Base-by-base conservation (phyloP, 1,140 invertebrate genomes). In the Pantala flavescens region DNA sequence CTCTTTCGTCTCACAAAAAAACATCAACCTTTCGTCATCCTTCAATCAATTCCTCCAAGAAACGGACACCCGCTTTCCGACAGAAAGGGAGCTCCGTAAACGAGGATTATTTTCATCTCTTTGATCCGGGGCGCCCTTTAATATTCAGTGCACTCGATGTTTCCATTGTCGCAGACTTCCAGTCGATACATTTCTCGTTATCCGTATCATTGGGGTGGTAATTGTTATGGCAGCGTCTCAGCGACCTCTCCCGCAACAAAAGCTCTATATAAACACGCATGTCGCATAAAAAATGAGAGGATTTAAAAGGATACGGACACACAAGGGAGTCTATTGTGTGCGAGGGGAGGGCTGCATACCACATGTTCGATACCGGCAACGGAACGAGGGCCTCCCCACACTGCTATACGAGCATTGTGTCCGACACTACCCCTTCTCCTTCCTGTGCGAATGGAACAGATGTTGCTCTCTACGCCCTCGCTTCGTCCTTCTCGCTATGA, bases 371-470 rank as follows among this genome's bases (percentile, higher is more conserved):
- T 63, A 63, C 49, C 49, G 49, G n/a, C 49, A 7, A 1, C 16
- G 49, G 49, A 21, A 63, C 14, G 16, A 63, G 12, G 5, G 49
- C n/a, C 49, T 14, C 49, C 49, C 49, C 49, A 16, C 49, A 19
- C 49, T 63, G 3, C n/a, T 21, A 63, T 21, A 3, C 49, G 49
- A 21, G 3, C 49, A 63, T 63, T 63, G 49, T 63, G 49, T 63
- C 49, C 14, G 49, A 63, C 49, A 21, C 49, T 19, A 63, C 14
- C 49, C 49, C 12, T 21, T 63, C n/a, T 63, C n/a, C 49, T 63
- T 14, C 28, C 49, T 63, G 49, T 63, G 49, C 49, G 49, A 63
- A 63, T 63, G 49, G 49, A 63, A 63, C 49, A 63, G 49, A 63
- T 63, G 49, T 63, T 21, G 49, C 49, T 3, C 3, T 63, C 49